These are phyloP conservation scores for Spialia ferax DNA, from an alignment of 2,888 invertebrate species.

Conservation along the genomic window DNA sequence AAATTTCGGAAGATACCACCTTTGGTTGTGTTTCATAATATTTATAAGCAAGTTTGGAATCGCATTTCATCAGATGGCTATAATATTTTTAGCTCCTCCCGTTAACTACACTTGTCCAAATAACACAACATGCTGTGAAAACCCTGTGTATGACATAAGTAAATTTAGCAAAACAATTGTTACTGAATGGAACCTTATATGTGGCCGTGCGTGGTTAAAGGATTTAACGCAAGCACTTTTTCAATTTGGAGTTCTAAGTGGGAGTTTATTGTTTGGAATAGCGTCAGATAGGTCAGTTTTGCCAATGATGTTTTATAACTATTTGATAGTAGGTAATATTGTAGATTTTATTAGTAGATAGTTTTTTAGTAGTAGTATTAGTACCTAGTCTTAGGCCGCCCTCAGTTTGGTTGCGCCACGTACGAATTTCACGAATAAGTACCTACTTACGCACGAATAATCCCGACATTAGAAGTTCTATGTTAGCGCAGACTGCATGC, in stretches of 20 bases:
- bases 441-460: too few species aligned
- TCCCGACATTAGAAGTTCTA: too few species aligned
- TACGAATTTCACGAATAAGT: too few species aligned
- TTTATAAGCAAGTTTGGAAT: conserved; percentile 78
- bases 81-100: conserved; percentile 81
- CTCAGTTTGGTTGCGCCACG: too few species aligned
- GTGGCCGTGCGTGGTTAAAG: conserved; percentile 87
- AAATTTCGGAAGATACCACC: conserved; percentile 69
- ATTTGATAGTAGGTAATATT: too few species aligned
- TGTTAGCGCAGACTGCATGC: too few species aligned
- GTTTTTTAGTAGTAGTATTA: too few species aligned
- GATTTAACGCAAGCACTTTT: conserved; percentile 90
- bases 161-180: conserved; percentile 89
- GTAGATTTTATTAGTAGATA: too few species aligned
- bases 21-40: conserved; percentile 71
- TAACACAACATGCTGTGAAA: conserved; percentile 75
- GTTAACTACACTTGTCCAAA: conserved; percentile 62
- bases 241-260: conserved; percentile 91
- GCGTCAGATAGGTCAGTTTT: conserved; percentile 88
- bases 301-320: neutral
- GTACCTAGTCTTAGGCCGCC: too few species aligned
- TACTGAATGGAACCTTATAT: conserved; percentile 92
- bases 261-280: conserved; percentile 90
- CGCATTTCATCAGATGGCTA: conserved; percentile 83
- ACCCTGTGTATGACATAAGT: conserved; percentile 86